These are phyloP conservation scores for Lates calcarifer DNA, from an alignment of 2,113 vertebrate genomes.

Conservation along the genomic window DNA sequence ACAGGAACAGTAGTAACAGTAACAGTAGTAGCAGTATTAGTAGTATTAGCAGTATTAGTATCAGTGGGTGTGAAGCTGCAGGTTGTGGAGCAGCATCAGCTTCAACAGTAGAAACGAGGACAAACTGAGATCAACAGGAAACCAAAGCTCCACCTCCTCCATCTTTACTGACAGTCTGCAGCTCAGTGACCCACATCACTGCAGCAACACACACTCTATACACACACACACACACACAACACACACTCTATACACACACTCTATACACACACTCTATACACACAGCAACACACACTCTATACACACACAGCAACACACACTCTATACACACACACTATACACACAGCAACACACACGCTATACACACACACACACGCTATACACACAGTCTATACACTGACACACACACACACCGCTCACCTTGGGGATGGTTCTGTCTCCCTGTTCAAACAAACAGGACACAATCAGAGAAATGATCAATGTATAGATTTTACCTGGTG, in stretches of 20 bases:
- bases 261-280: slow-evolving; percentile 12
- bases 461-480: not conserved
- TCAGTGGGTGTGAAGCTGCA: too few relatives aligned
- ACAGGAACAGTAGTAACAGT: too few relatives aligned
- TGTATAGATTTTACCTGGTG: too few relatives aligned
- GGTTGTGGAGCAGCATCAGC: too few relatives aligned
- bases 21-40: not conserved
- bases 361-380: too few relatives aligned
- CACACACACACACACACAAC: slow-evolving; percentile 1
- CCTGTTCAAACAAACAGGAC: slow-evolving; percentile 49
- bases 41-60: not conserved
- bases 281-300: not conserved
- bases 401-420: slow-evolving; percentile 45
- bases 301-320: too few relatives aligned
- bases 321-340: too few relatives aligned
- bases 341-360: too few relatives aligned
- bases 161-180: not conserved
- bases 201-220: not conserved
- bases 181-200: slow-evolving; percentile 12
- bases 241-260: not conserved
- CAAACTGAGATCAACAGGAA: slow-evolving; percentile 49
- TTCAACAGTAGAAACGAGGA: slow-evolving; percentile 6
- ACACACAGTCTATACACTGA: too few relatives aligned
- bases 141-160: not conserved
- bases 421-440: slow-evolving; percentile 65